Conservation (phyloP, 2,888 invertebrate species). For the Lacanobia oleracea region DNA sequence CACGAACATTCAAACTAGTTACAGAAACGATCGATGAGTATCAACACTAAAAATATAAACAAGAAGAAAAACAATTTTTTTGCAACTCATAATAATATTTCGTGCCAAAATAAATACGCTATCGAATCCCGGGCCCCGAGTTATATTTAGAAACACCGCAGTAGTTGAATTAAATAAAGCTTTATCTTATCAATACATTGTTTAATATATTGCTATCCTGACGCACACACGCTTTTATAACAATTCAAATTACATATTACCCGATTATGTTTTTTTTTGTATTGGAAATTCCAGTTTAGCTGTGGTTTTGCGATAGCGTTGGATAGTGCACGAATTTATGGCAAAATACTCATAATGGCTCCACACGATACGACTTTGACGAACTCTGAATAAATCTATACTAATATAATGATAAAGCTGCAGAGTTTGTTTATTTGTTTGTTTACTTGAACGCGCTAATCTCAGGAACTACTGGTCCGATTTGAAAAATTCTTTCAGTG, state of each 20-base stretch:
- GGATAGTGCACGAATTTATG: neutral
- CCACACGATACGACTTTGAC: too few species aligned
- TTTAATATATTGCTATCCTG: slow-evolving; percentile 53
- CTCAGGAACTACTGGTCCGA: too few species aligned
- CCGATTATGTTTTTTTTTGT: slow-evolving; percentile 27
- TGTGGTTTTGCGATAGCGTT: neutral
- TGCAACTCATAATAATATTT: slow-evolving; percentile 38
- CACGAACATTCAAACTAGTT: neutral
- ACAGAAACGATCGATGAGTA: slow-evolving; percentile 17
- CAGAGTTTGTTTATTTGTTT: too few species aligned
- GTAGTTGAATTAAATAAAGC: slow-evolving; percentile 55
- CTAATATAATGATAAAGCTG: too few species aligned
- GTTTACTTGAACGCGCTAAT: too few species aligned
- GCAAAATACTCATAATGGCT: too few species aligned
- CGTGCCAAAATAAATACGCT: slow-evolving; percentile 48
- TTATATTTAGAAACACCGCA: slow-evolving; percentile 50
- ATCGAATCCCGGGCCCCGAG: slow-evolving; percentile 36
- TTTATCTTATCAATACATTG: slow-evolving; percentile 64
- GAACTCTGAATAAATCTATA: too few species aligned
- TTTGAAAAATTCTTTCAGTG: too few species aligned
- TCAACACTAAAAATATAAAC: slow-evolving; percentile 44
- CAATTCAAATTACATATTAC: slow-evolving; percentile 50
- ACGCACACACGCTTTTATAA: slow-evolving; percentile 42
- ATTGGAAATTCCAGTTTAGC: slow-evolving; percentile 9
- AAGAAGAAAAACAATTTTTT: slow-evolving; percentile 39